A percentile compares a stretch with the other conserved stretches of the same genome.
Evolutionary conservation across 2,113 vertebrate genomes (phyloP).

Genomic region (Perccottus glenii): DNA sequence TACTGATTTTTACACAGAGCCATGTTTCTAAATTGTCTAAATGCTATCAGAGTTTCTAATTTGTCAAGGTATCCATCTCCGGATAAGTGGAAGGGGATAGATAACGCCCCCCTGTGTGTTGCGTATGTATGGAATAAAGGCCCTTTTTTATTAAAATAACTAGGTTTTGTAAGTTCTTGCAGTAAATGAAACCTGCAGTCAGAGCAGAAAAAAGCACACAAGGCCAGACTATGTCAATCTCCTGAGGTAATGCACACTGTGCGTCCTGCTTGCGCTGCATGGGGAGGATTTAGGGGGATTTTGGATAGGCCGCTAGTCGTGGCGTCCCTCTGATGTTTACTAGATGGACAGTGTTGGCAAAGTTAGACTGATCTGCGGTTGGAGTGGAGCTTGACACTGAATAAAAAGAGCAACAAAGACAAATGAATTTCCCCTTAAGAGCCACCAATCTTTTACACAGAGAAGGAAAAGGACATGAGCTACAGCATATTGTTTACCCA

Average conservation of each 20-base stretch:
- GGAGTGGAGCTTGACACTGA: conserved; percentile 57
- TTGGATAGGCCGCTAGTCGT: conserved; percentile 50
- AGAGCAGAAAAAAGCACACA: conserved; percentile 19
- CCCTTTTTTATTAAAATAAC: conserved; percentile 11
- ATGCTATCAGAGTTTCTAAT: no score
- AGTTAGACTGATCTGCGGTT: conserved; percentile 63
- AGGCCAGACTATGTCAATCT: conserved; percentile 55
- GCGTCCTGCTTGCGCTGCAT: conserved; percentile 56
- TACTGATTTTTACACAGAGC: no score
- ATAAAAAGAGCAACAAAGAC: conserved; percentile 61
- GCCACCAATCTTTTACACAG: conserved; percentile 52
- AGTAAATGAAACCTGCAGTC: conserved; percentile 41
- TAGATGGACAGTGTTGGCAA: conserved; percentile 53
- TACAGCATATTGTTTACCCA: conserved; percentile 74
- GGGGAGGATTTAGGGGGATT: conserved; percentile 62
- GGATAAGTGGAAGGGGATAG: no score
- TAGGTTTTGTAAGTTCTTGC: conserved; percentile 28
- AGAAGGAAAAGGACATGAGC: conserved; percentile 52
- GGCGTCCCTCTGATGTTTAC: conserved; percentile 47
- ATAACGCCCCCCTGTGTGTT: no score
- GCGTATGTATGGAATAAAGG: neutral
- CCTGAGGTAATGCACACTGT: conserved; percentile 68
- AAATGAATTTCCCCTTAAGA: conserved; percentile 44
- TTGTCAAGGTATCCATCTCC: no score
- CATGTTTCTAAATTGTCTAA: no score